Percentiles rank a stretch among this genome's conserved stretches.
These are phyloP conservation scores for Drosophila baimaii DNA, from an alignment of 1,140 invertebrate genomes.

Conservation along the genomic window DNA sequence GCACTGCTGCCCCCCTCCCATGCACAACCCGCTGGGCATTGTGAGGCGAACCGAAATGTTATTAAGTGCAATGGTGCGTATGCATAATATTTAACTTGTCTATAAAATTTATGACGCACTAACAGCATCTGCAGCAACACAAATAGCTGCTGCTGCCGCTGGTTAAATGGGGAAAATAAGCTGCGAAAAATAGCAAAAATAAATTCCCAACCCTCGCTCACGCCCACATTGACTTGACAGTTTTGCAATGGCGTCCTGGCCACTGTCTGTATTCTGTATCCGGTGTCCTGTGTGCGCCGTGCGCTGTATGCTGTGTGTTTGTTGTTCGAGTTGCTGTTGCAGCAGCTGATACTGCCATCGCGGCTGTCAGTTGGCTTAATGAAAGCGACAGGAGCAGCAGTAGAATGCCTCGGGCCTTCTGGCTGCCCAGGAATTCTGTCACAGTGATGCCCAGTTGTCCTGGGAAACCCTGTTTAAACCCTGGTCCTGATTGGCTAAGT, in stretches of 20 bases:
- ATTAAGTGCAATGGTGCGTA: slow-evolving; percentile 77
- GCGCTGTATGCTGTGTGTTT: slow-evolving; percentile 3
- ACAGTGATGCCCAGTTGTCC: background rate
- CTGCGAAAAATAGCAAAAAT: slow-evolving; percentile 40
- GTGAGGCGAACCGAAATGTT: slow-evolving; percentile 51
- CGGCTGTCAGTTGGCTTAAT: slow-evolving; percentile 70
- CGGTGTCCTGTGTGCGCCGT: slow-evolving; percentile 2
- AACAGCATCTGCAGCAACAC: slow-evolving; percentile 38
- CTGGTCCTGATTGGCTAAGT: too few relatives aligned
- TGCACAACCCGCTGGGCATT: slow-evolving; percentile 12
- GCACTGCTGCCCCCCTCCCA: background rate
- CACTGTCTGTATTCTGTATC: slow-evolving; percentile 15
- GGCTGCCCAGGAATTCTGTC: slow-evolving; percentile 1
- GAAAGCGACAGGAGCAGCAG: slow-evolving; percentile 46
- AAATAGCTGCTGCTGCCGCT: slow-evolving; percentile 17
- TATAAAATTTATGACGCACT: slow-evolving; percentile 51
- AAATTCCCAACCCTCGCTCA: slow-evolving; percentile 2
- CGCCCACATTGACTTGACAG: slow-evolving; percentile 57
- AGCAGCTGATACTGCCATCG: slow-evolving; percentile 33
- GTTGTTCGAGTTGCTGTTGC: slow-evolving; percentile 33
- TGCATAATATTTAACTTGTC: slow-evolving; percentile 73
- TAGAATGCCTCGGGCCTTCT: slow-evolving; percentile 24
- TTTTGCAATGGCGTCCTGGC: slow-evolving; percentile 34
- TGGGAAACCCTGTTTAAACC: too few relatives aligned
- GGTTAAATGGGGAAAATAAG: slow-evolving; percentile 41